Evolutionary conservation across 2,888 invertebrate species (phyloP), one percentile per base, ranked within the genome.

Genomic region (Drosophila affinis): DNA sequence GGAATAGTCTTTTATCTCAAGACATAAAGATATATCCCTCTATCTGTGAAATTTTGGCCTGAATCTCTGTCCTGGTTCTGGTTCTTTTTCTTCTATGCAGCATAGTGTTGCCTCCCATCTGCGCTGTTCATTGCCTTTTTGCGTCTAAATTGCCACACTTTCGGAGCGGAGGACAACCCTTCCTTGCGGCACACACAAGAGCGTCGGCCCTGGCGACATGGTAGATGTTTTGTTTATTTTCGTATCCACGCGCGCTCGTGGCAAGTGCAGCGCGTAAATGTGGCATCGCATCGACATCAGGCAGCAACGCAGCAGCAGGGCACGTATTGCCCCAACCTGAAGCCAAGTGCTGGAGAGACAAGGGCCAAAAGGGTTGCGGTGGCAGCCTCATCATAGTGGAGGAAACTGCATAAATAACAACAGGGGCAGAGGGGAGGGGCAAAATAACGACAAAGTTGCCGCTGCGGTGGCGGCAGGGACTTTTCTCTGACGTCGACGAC

Each of bases 211-310:
- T 24, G 24, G 39, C 39, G 39, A 39, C 39, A 39, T 39, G 39
- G 39, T 39, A n/a, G 39, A 14, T 39, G 39, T 59, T 67, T 68
- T 81, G 85, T 85, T 75, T 85, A 81, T 87, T 83, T 87, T 80
- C 58, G 76, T 62, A 79, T 39, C n/a, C 39, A 39, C 7, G 39
- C 7, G 39, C 75, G 77, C 78, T 82, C 80, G 80, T 81, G 73
- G 86, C 76, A 83, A 84, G 82, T 81, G 82, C 70, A 81, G 72
- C 77, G 69, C 56, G 72, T 71, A 81, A 79, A 75, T 79, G 87
- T 76, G 76, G 88, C 79, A 77, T 75, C 69, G 44, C 70, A 48
- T 24, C 68, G 32, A 39, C 44, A 24, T 24, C 45, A 49, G 32
- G 53, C 60, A 55, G 67, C 14, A 62, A 58, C 62, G 70, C 17